Base-by-base conservation (phyloP, 2,113 vertebrate species). In the Kobus ellipsiprymnus region DNA sequence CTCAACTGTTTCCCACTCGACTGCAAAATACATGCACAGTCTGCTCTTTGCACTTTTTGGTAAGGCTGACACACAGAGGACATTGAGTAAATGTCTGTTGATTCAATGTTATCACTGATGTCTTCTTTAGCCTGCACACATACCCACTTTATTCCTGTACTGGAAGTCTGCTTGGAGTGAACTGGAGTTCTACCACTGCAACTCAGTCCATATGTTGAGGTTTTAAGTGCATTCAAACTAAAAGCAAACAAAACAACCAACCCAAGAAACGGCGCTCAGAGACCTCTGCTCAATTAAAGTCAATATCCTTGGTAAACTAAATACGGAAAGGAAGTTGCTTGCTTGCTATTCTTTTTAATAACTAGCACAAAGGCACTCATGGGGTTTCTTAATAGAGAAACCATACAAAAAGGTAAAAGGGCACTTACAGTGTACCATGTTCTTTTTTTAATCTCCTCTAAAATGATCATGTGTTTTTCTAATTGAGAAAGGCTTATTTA, bases 401-500 rank as follows among this genome's bases (percentile, higher is more conserved):
- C 25, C 27, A 92, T 62, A 92, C 54, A 90, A 93, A 96, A 77
- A 94, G 78, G 87, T 87, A 94, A 98, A 96, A n/a, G 82, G 60
- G 1, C 15, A 50, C 92, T 96, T 82, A 59, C 52, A 97, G 81
- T 67, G n/a, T 48, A 81, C 60, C n/a, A 11, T 0, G 2, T 80
- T 95, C 57, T 64, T 50, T 89, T 90, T 74, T 74, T 29, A 25
- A 60, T 54, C 67, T 97, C 46, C 88, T 83, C 82, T 57, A 93
- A 48, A 95, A 48, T 87, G 81, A 94, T 54, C 87, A 64, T 36
- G n/a, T 88, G 98, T 97, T 97, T 98, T 97, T 86, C 87, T 64
- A 98, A 84, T 40, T 95, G 86, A 95, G 74, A 97, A 96, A 96
- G 77, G 67, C 44, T 94, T 97, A 96, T 91, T 96, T 82, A 87